Evolutionary conservation across 2,797 vertebrate genomes (phyloP), one percentile per base, ranked within the genome.

Genomic region (Sebastes nivosus): DNA sequence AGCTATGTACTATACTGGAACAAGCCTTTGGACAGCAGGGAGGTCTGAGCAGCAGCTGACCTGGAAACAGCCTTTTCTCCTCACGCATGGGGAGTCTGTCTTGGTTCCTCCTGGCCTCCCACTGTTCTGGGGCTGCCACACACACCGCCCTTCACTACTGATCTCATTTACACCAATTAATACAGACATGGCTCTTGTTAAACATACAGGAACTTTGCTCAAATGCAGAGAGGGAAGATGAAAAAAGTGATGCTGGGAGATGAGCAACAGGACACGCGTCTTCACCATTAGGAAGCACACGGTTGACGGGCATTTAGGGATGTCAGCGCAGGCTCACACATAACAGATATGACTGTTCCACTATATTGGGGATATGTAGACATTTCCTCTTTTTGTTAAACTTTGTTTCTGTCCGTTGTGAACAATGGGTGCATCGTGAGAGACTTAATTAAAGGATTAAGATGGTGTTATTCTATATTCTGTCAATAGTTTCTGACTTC

Each of bases 21-120:
- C 63, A 71, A 67, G 87, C 59, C 79, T 85, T 67, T 73, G 79
- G 84, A 89, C 71, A 81, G 85, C 86, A 81, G 71, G 82, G 85
- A 89, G 75, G 88, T 81, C 84, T 87, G 88, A 91, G 72, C 58
- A 93, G 80, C 76, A 93, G 92, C 85, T 94, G 94, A 94, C 92
- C 94, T 92, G 92, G 91, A 95, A 94, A 94, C 83, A 90, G 87
- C 79, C 70, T 75, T 67, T 24, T 67, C 79, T 70, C 65, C 83
- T 82, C 88, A 85, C 50, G 85, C 84, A 86, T 55, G 83, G 38
- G 75, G 72, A 77, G 80, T 25, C 60, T 66, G 75, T 81, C 72
- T 75, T 24, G 61, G 64, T 72, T 79, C 77, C 75, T 73, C 84
- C 46, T 72, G 42, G 36, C 46, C 82, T 77, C 84, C 79, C 36